Evolutionary conservation across 2,888 invertebrate species (phyloP), one percentile per base, ranked within the genome.

Genomic region (Sicus ferrugineus): DNA sequence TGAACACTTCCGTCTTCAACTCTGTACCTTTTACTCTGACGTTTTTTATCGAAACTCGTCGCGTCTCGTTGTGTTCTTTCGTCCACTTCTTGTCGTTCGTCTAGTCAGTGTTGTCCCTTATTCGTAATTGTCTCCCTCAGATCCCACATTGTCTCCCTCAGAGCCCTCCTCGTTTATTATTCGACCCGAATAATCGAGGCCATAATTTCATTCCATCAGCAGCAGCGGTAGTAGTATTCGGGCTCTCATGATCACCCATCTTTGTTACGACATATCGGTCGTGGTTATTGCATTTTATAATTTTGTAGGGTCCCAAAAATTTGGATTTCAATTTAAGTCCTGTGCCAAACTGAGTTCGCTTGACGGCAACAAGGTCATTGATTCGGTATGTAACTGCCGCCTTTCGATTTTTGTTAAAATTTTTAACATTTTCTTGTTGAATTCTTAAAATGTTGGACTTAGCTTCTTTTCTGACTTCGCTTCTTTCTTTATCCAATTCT

Each of bases 401-500:
- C 23, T 52, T 52, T 52, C 50, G 50, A 5, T 50, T 19, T 9
- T 50, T 50, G 9, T 50, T 50, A n/a, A n/a, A 50, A 50, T 9
- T 52, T 7, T 52, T 52, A 19, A 19, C 2, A 52, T 52, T 52
- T 52, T 52, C 21, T 19, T 21, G 21, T 52, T 52, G 50, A 21
- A 52, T 7, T 9, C 21, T 52, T 9, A 23, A 23, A 1, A 52
- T 52, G 4, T 4, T 52, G 9, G 21, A 19, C 23, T 58, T 58
- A 11, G 31, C n/a, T 34, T 30, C 34, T 58, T 14, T 14, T 7
- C 58, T 16, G 4, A 58, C 31, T 0, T 0, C 31, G n/a, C n/a
- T 28, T 16, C 58, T 58, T 58, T 58, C 58, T 58, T 58, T 14
- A 58, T 58, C 58, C 28, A 58, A n/a, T 58, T 58, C 30, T 28